These are phyloP conservation scores for Epizoanthus ramosus DNA, from an alignment of 92 coral and sea anemone genomes.

Conservation along the genomic window DNA sequence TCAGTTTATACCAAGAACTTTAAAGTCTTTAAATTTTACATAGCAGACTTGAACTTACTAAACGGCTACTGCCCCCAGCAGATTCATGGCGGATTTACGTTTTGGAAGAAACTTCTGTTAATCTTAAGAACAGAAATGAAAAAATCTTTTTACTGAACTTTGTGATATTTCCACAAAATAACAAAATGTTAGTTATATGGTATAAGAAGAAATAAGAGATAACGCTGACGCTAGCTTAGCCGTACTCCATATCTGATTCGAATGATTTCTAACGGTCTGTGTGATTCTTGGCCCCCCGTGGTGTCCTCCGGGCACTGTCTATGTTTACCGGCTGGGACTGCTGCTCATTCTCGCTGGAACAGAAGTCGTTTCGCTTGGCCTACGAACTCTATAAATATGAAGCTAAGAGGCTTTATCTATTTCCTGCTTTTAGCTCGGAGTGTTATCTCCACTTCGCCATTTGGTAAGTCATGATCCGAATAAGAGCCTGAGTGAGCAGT, in stretches of 20 bases:
- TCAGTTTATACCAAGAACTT: no score
- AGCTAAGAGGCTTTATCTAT: conserved; percentile 5
- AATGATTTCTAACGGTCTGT: not conserved
- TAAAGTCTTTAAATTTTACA: no score
- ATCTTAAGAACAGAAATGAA: not conserved
- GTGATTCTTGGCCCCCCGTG: conserved; percentile 5
- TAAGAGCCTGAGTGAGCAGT: no score
- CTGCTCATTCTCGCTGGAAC: not conserved
- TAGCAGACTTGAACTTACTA: no score
- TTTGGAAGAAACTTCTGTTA: not conserved
- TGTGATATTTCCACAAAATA: not conserved
- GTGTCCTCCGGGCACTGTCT: conserved; percentile 13
- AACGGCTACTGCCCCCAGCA: no score
- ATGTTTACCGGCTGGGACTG: conserved; percentile 1
- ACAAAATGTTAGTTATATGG: not conserved
- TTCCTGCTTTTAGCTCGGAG: conserved; percentile 25
- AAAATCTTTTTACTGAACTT: not conserved
- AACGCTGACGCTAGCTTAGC: not conserved
- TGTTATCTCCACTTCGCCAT: not conserved
- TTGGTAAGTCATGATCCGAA: conserved; percentile 2
- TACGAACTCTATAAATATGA: conserved; percentile 20
- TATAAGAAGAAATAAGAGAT: not conserved
- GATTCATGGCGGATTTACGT: no score
- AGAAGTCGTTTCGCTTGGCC: conserved; percentile 17
- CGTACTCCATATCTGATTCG: conserved; percentile 17